Conservation (phyloP, 2,888 invertebrate species). For the Oscheius sp. region DNA sequence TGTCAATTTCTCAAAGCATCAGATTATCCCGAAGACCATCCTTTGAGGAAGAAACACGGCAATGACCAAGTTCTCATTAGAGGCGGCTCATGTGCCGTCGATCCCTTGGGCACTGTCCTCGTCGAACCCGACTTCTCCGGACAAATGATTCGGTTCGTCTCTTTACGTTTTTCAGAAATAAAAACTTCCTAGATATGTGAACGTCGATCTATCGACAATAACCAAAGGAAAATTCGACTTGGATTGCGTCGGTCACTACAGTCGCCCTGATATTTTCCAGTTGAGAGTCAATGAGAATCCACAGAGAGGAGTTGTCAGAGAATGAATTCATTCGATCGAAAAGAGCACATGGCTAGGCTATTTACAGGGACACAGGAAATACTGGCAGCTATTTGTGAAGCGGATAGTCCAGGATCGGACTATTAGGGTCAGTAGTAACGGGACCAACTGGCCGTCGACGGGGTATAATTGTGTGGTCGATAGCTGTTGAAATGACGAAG, state of each 20-base stretch:
- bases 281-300: conserved; percentile 53
- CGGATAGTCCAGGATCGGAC: neutral
- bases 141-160: conserved; percentile 42
- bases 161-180: conserved; percentile 7
- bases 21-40: conserved; percentile 63
- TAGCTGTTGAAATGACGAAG: conserved; percentile 72
- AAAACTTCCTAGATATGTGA: conserved; percentile 33
- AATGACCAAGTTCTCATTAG: conserved; percentile 62
- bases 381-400: conserved; percentile 9
- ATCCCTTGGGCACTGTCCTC: conserved; percentile 65
- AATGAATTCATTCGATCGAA: conserved; percentile 27
- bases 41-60: conserved; percentile 47
- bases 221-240: conserved; percentile 61
- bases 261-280: conserved; percentile 60
- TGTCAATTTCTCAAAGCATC: conserved; percentile 63
- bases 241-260: conserved; percentile 62
- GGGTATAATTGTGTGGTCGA: conserved; percentile 63
- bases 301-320: conserved; percentile 38
- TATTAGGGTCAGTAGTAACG: conserved; percentile 46
- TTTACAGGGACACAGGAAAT: conserved; percentile 16
- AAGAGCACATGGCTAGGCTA: conserved; percentile 5
- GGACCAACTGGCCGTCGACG: conserved; percentile 52
- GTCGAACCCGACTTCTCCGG: conserved; percentile 60
- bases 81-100: conserved; percentile 68
- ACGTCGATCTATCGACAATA: conserved; percentile 53